Conservation (phyloP, 2,888 invertebrate species). For the Drosophila demipolita region DNA sequence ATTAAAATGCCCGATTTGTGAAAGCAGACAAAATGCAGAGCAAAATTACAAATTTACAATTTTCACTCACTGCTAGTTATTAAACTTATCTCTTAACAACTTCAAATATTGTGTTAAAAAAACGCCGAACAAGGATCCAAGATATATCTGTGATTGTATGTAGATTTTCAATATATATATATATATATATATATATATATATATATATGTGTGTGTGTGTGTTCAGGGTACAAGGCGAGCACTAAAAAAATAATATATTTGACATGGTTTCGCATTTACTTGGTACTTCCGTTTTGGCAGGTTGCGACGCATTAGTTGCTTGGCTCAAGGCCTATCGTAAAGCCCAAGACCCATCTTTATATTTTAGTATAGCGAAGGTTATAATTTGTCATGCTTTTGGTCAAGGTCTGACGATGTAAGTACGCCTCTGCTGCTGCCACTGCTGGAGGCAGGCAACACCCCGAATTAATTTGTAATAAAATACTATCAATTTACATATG, state of each 20-base stretch:
- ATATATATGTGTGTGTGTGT: too few relatives aligned
- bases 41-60: slow-evolving; percentile 1
- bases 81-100: slow-evolving; percentile 5
- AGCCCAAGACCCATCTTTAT: neutral
- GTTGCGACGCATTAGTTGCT: slow-evolving; percentile 5
- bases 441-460: slow-evolving; percentile 17
- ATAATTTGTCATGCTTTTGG: slow-evolving; percentile 23
- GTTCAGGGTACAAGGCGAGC: too few relatives aligned
- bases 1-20: slow-evolving; percentile 8
- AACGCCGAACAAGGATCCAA: neutral
- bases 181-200: too few relatives aligned
- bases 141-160: neutral
- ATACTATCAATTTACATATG: slow-evolving; percentile 48
- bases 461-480: slow-evolving; percentile 55
- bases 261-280: slow-evolving; percentile 56
- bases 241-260: slow-evolving; percentile 11
- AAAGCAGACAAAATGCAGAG: neutral
- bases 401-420: slow-evolving; percentile 24
- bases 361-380: slow-evolving; percentile 23
- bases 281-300: slow-evolving; percentile 68
- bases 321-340: slow-evolving; percentile 1
- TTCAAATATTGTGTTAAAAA: neutral
- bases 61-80: slow-evolving; percentile 22
- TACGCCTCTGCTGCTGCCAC: neutral
- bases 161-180: too few relatives aligned